Evolutionary conservation across 2,888 invertebrate species (phyloP).

Genomic region (Tachina grossa): DNA sequence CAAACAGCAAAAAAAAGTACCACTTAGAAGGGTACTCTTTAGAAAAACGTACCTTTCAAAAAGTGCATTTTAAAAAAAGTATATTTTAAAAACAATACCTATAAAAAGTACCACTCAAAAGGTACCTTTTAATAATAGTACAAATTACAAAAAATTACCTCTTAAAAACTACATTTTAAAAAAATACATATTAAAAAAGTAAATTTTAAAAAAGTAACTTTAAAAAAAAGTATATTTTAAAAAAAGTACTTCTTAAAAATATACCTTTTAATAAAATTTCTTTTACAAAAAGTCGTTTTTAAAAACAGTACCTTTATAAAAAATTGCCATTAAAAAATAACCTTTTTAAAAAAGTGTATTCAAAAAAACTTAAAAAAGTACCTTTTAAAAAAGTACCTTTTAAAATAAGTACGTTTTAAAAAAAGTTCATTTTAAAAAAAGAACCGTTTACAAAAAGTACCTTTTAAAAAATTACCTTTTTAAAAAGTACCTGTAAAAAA

Average conservation of each 20-base stretch:
- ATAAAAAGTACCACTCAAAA: not conserved
- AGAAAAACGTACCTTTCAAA: no score
- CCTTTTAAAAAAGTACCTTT: not conserved
- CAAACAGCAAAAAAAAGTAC: no score
- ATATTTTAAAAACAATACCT: not conserved
- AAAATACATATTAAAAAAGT: not conserved
- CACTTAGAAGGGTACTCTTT: no score
- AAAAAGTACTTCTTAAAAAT: not conserved
- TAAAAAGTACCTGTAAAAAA: not conserved
- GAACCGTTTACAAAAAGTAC: no score
- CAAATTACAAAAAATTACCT: no score
- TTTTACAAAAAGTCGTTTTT: not conserved
- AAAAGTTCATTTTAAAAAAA: no score
- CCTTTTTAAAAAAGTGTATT: not conserved
- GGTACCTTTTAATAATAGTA: not conserved
- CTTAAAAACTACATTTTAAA: not conserved
- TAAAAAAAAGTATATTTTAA: not conserved
- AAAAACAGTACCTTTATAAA: not conserved
- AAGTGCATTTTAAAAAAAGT: not conserved
- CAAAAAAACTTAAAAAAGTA: not conserved
- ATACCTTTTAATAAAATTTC: not conserved
- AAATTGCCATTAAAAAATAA: not conserved
- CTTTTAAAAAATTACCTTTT: no score
- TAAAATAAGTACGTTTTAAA: no score
- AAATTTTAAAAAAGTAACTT: not conserved